Conservation (phyloP, 2,888 invertebrate genomes). For the Sesia bembeciformis region DNA sequence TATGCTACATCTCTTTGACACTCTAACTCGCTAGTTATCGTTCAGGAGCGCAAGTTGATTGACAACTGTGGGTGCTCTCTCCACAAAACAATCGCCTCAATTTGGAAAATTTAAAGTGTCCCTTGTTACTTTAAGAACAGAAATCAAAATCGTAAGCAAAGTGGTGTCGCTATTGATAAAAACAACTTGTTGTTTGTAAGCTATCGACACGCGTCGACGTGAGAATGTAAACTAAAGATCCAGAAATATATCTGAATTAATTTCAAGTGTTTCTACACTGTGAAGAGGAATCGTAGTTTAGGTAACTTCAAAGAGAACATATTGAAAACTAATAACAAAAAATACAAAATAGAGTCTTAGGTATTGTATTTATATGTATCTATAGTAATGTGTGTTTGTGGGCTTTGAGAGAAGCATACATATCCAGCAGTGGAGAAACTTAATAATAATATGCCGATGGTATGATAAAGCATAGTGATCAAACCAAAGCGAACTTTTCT, state of each 20-base stretch:
- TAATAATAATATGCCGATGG: too few relatives aligned
- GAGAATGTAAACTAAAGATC: constrained; percentile 58
- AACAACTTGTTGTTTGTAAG: constrained; percentile 20
- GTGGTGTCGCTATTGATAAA: constrained; percentile 6
- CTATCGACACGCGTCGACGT: constrained; percentile 52
- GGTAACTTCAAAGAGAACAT: too few relatives aligned
- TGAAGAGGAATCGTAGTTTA: background rate
- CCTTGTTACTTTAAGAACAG: constrained; percentile 11
- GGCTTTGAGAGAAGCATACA: too few relatives aligned
- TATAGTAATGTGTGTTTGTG: too few relatives aligned
- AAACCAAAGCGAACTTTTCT: too few relatives aligned
- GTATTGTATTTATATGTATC: too few relatives aligned
- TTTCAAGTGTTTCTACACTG: background rate
- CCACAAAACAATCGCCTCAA: constrained; percentile 7
- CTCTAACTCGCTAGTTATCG: constrained; percentile 13
- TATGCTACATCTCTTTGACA: too few relatives aligned
- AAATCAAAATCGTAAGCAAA: constrained; percentile 16
- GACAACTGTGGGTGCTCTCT: constrained; percentile 35
- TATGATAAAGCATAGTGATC: too few relatives aligned
- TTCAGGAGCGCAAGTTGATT: constrained; percentile 32
- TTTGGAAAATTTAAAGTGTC: background rate
- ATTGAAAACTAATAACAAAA: too few relatives aligned
- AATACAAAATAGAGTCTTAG: too few relatives aligned
- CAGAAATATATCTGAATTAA: constrained; percentile 8
- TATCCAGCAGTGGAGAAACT: too few relatives aligned